These are phyloP conservation scores for Crotalus tigris DNA, from an alignment of 2,113 vertebrate genomes.

Conservation along the genomic window DNA sequence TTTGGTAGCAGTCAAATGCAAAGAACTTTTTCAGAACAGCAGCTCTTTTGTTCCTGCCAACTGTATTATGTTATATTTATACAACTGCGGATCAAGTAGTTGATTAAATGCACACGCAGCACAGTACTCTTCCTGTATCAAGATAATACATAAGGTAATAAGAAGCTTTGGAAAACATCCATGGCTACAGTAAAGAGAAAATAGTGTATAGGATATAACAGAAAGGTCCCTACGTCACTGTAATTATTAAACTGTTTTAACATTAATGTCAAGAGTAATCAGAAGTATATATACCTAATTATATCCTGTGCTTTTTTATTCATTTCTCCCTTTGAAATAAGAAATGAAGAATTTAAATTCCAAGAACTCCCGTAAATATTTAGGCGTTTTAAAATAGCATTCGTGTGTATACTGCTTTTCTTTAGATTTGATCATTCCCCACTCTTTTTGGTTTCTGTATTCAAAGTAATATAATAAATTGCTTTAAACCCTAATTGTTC, in stretches of 20 bases:
- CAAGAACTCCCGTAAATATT: not conserved
- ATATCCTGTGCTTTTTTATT: slow-evolving; percentile 5
- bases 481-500: not conserved
- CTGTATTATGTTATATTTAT: slow-evolving; percentile 54
- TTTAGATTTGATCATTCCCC: not conserved
- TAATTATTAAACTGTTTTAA: not conserved
- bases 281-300: not conserved
- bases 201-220: slow-evolving; percentile 6
- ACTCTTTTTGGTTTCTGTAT: not conserved
- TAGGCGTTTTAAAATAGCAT: not conserved
- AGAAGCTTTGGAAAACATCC: slow-evolving; percentile 50
- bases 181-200: slow-evolving; percentile 42
- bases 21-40: slow-evolving; percentile 59
- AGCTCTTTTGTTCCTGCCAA: slow-evolving; percentile 50
- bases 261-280: not conserved
- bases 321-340: slow-evolving; percentile 17
- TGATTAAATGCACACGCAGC: slow-evolving; percentile 62
- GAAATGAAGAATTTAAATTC: not conserved
- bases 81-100: slow-evolving; percentile 50
- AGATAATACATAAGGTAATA: slow-evolving; percentile 41
- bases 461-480: not conserved
- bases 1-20: slow-evolving; percentile 52
- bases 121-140: slow-evolving; percentile 52
- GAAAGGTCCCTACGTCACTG: not conserved
- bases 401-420: not conserved